phyloP scores from a whole-genome alignment of 2,113 vertebrate species.

The Myotis lucifugus region DNA sequence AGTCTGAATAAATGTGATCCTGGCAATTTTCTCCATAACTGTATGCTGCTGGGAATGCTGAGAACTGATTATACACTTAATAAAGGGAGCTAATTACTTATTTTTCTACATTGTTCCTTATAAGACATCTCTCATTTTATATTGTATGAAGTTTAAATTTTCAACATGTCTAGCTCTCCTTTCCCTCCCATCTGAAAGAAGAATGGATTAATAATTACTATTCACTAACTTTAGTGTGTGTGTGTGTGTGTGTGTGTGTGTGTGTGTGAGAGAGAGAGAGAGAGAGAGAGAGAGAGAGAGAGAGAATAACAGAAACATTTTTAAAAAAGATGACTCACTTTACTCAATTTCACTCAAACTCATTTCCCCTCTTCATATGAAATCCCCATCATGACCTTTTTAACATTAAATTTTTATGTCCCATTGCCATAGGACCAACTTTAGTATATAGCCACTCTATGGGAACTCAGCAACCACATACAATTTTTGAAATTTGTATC shows the following conservation, averaged over 20 bases:
- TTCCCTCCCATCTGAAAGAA: background rate
- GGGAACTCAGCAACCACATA: background rate
- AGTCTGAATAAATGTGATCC: background rate
- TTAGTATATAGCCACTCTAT: background rate
- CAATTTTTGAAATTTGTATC: conserved; percentile 1
- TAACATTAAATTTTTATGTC: background rate
- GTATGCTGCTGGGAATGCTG: conserved; percentile 39
- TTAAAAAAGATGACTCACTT: background rate
- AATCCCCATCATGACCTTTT: background rate
- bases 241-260: too few species aligned
- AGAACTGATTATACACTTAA: conserved; percentile 7
- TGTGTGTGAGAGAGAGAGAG: background rate
- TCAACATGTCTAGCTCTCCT: background rate
- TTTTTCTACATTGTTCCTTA: background rate
- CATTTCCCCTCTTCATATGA: background rate
- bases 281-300: fast-evolving
- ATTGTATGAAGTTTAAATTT: conserved; percentile 9
- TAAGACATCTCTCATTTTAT: conserved; percentile 24
- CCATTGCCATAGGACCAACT: background rate
- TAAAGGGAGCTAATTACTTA: background rate
- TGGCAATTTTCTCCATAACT: conserved; percentile 9
- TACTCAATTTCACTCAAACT: background rate
- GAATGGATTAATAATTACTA: background rate
- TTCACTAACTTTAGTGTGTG: background rate
- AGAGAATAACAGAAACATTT: background rate